phyloP scores from a whole-genome alignment of 2,888 invertebrate species.

The Argyresthia albistria region DNA sequence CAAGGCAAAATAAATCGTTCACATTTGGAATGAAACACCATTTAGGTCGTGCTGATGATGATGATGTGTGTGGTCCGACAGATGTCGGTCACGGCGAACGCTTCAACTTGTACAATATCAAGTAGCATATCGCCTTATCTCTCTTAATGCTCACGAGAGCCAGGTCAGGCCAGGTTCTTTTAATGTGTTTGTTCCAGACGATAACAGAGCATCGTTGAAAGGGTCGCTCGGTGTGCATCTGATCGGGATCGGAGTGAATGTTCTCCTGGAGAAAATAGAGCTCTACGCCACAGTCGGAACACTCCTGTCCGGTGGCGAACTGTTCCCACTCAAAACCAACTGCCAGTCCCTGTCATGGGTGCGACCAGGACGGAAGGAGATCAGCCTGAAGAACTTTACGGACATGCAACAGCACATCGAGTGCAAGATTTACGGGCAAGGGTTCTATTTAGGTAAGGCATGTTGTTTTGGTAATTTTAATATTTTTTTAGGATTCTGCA shows the following conservation, averaged over 20 bases:
- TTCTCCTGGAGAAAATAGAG: conserved; percentile 38
- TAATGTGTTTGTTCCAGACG: too few species aligned
- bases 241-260: conserved; percentile 38
- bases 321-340: conserved; percentile 53
- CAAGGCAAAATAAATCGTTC: too few species aligned
- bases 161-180: too few species aligned
- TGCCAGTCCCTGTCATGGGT: conserved; percentile 46
- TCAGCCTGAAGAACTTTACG: conserved; percentile 46
- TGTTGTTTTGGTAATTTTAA: too few species aligned
- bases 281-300: conserved; percentile 40
- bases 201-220: background rate
- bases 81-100: too few species aligned
- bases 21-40: too few species aligned
- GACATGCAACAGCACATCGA: conserved; percentile 44
- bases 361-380: conserved; percentile 42
- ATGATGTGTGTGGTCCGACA: too few species aligned
- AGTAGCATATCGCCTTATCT: too few species aligned
- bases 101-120: too few species aligned
- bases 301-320: conserved; percentile 33
- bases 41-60: too few species aligned
- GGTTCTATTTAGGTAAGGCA: conserved; percentile 39
- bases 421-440: conserved; percentile 49
- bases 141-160: too few species aligned
- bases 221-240: conserved; percentile 36
- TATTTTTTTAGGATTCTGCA: too few species aligned